Conservation (phyloP, 2,113 vertebrate species). For the Lethenteron reissneri region DNA sequence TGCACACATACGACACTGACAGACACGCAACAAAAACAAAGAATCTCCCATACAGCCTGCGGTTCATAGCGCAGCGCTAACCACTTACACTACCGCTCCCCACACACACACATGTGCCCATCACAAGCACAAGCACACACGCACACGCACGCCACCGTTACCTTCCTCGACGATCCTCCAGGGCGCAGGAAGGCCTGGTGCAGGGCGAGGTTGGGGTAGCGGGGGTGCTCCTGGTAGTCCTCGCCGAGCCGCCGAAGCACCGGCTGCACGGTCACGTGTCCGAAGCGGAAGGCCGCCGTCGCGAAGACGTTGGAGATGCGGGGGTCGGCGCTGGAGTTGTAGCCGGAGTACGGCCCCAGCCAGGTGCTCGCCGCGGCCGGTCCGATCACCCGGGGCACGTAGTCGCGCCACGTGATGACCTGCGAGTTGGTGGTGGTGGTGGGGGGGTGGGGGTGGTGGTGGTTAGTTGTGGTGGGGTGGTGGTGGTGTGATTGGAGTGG, state of each 20-base stretch:
- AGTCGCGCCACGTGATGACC: constrained; percentile 54
- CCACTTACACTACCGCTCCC: too few relatives aligned
- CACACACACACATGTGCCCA: too few relatives aligned
- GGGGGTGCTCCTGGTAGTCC: constrained; percentile 20
- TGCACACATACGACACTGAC: too few relatives aligned
- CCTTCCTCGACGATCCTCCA: constrained; percentile 56
- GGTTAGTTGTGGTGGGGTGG: too few relatives aligned
- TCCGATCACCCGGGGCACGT: constrained; percentile 37
- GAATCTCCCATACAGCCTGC: too few relatives aligned
- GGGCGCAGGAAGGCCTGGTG: constrained; percentile 35
- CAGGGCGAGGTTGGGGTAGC: constrained; percentile 26
- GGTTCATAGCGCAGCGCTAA: too few relatives aligned
- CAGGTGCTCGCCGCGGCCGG: constrained; percentile 8
- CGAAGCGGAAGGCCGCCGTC: constrained; percentile 53
- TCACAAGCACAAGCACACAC: too few relatives aligned
- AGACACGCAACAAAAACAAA: too few relatives aligned
- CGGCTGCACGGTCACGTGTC: constrained; percentile 45
- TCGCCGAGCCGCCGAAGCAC: constrained; percentile 26
- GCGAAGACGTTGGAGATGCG: constrained; percentile 45
- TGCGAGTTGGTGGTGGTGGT: constrained; percentile 14
- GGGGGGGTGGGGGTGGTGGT: too few relatives aligned
- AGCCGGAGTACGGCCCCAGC: constrained; percentile 28
- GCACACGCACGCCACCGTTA: constrained; percentile 12
- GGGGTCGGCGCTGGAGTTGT: constrained; percentile 36
- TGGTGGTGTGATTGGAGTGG: too few relatives aligned